Evolutionary conservation across 2,888 invertebrate genomes (phyloP).

Genomic region (Lasioglossum lativentre): DNA sequence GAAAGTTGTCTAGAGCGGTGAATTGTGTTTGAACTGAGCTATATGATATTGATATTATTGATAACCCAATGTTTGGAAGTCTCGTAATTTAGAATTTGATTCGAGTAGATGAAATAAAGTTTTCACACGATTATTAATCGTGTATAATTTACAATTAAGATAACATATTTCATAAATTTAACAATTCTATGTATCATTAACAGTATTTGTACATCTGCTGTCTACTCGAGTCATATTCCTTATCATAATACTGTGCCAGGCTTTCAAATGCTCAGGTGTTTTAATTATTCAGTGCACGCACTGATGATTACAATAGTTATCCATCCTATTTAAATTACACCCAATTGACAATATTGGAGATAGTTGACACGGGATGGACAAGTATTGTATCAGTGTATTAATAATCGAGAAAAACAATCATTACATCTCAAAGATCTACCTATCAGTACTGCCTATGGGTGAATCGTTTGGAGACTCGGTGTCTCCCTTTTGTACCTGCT

Average conservation of each 20-base stretch:
- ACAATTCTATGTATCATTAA: neutral
- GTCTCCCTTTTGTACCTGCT: constrained; percentile 16
- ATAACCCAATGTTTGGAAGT: neutral
- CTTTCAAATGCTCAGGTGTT: neutral
- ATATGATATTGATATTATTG: neutral
- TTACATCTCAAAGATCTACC: constrained; percentile 28
- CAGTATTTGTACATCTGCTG: neutral
- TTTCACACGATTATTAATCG: neutral
- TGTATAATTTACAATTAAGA: constrained; percentile 3
- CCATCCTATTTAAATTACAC: neutral
- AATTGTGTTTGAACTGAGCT: neutral
- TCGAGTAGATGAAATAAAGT: neutral
- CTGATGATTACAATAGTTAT: neutral
- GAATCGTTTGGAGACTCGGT: constrained; percentile 7
- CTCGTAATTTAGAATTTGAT: neutral
- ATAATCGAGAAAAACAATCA: constrained; percentile 21
- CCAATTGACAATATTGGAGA: neutral
- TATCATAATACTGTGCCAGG: neutral
- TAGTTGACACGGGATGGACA: neutral
- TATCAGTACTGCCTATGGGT: constrained; percentile 23
- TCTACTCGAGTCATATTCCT: constrained; percentile 6
- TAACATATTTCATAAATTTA: neutral
- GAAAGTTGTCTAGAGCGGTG: neutral
- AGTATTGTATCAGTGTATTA: neutral
- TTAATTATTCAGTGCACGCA: neutral